Base-by-base conservation (phyloP, 2,113 vertebrate species). In the Piaya cayana region DNA sequence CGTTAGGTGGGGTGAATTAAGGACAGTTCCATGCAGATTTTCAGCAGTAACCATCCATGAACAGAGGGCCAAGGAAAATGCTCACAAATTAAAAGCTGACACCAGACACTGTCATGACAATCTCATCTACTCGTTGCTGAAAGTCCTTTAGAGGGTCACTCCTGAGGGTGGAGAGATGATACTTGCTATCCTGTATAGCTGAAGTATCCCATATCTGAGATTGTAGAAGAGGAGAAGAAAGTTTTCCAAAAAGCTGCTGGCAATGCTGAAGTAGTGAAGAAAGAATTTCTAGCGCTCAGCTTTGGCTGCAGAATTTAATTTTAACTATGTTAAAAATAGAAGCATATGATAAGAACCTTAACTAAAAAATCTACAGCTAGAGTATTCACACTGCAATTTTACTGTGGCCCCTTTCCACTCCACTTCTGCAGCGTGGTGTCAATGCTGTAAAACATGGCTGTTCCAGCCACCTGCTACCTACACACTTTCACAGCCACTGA, bases 301-400 rank as follows among this genome's bases (percentile, higher is more conserved):
- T 85, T 86, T 32, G 64, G 76, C 72, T 90, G 71, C 82, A 81
- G 85, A 92, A 56, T 94, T 96, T 93, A 96, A 96, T 95, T 95
- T 96, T 93, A 96, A 92, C 95, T 29, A 25, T 42, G 69, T 83
- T 95, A 95, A 96, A 95, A 93, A 95, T 83, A 95, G 94, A 78
- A 70, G 76, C 43, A 34, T 52, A 75, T 15, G 82, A 88, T 60
- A 70, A 85, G 86, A 96, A 92, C 88, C 80, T 94, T 86, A 93
- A 93, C 90, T 81, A 75, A 94, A 88, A 95, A 90, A 92, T 55
- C 71, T 62, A 82, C 63, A 82, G 93, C 72, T 63, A 64, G 69
- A 71, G 39, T 25, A 82, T 36, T 95, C 63, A 52, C 1, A 1
- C 85, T 60, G 71, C 1, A 1, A 55, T 94, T 67, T 65, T 27